Evolutionary conservation across 1,140 invertebrate species (phyloP).

Genomic region (Procambarus virginalis): DNA sequence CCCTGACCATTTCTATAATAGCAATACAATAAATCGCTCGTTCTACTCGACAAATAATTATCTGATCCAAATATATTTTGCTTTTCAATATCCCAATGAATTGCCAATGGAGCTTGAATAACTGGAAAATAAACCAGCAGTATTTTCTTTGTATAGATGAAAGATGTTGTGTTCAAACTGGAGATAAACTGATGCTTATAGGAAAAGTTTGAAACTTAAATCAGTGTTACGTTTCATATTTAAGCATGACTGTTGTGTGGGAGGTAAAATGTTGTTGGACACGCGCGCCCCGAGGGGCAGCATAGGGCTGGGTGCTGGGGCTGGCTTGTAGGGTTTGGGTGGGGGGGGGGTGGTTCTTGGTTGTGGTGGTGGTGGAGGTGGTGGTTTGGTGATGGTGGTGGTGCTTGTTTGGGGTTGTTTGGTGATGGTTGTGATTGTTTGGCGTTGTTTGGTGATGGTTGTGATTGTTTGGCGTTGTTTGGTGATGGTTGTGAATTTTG

Average conservation of each 20-base stretch:
- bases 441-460: too few species aligned
- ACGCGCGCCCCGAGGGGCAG: background rate
- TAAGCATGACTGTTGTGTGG: background rate
- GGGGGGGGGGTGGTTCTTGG: too few species aligned
- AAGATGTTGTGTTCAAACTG: background rate
- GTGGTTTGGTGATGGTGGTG: too few species aligned
- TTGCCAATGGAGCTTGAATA: background rate
- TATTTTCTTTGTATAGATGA: background rate
- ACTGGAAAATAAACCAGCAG: background rate
- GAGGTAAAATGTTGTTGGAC: background rate
- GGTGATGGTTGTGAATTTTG: too few species aligned
- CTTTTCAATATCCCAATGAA: too few species aligned
- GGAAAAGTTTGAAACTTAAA: background rate
- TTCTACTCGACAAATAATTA: too few species aligned
- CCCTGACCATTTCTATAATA: background rate
- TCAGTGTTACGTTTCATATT: constrained; percentile 7
- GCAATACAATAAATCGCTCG: background rate
- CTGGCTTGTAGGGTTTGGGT: too few species aligned
- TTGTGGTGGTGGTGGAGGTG: too few species aligned
- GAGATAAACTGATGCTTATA: background rate
- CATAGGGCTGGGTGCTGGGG: background rate
- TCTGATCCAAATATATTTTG: too few species aligned
- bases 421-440: too few species aligned
- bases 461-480: too few species aligned
- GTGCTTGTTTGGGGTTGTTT: too few species aligned